Evolutionary conservation across 2,113 vertebrate species (phyloP).

Genomic region (Oryctolagus cuniculus): DNA sequence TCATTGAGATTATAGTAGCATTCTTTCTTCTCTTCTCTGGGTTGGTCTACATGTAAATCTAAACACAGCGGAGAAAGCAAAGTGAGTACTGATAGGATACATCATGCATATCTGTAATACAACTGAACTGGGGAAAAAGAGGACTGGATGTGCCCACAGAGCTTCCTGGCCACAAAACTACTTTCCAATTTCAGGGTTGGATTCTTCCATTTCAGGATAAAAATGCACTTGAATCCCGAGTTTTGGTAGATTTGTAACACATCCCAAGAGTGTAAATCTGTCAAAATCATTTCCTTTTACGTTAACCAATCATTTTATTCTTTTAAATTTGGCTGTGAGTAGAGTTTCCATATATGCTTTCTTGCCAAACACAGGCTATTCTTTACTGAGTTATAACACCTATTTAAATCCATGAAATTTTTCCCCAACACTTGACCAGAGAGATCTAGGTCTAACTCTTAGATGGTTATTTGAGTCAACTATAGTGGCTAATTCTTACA

Average conservation of each 20-base stretch:
- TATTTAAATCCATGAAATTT: constrained; percentile 72
- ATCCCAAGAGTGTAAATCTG: constrained; percentile 53
- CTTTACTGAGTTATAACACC: constrained; percentile 67
- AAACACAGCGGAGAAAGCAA: background rate
- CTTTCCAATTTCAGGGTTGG: background rate
- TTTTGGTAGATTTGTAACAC: constrained; percentile 36
- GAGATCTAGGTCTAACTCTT: constrained; percentile 61
- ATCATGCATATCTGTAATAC: background rate
- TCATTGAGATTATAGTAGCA: constrained; percentile 97
- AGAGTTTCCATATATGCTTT: constrained; percentile 72
- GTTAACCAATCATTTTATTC: constrained; percentile 60
- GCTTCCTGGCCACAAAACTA: background rate
- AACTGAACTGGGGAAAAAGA: accelerated
- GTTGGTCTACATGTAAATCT: constrained; percentile 80
- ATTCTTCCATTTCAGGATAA: background rate
- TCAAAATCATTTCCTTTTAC: constrained; percentile 63
- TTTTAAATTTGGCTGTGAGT: constrained; percentile 63
- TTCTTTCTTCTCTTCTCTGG: constrained; percentile 94
- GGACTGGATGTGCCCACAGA: accelerated
- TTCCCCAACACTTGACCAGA: constrained; percentile 26
- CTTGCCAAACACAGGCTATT: constrained; percentile 54
- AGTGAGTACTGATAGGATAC: background rate
- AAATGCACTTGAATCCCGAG: background rate
- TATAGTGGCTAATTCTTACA: background rate
- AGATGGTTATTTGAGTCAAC: background rate